Evolutionary conservation across 2,888 invertebrate genomes (phyloP).

Genomic region (Hirtodrosophila trivittata): DNA sequence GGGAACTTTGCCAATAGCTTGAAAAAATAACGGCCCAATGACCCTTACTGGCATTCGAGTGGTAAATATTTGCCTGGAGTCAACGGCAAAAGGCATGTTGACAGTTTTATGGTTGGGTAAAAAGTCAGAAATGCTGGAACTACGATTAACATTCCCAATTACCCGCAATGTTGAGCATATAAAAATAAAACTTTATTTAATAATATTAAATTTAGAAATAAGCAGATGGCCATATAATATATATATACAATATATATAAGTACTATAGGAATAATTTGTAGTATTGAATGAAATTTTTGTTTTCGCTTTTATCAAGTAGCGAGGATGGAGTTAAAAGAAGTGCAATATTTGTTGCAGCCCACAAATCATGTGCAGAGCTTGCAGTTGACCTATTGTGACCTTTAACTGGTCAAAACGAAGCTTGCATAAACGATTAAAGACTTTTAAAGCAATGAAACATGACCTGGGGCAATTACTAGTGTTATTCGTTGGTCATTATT

Average conservation of each 20-base stretch:
- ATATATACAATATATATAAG: too few relatives aligned
- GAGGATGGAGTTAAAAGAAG: too few relatives aligned
- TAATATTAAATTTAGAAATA: too few relatives aligned
- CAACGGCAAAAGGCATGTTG: conserved; percentile 38
- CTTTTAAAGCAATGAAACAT: conserved; percentile 31
- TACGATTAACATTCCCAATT: too few relatives aligned
- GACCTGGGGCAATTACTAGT: conserved; percentile 58
- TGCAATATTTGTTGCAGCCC: too few relatives aligned
- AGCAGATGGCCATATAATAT: too few relatives aligned
- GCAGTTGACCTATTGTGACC: not conserved
- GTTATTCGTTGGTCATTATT: conserved; percentile 44
- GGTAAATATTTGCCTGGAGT: conserved; percentile 58
- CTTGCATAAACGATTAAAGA: not conserved
- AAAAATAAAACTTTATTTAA: too few relatives aligned
- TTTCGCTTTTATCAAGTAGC: too few relatives aligned
- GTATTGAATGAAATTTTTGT: too few relatives aligned
- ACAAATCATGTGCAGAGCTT: not conserved
- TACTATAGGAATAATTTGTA: too few relatives aligned
- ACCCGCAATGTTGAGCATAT: too few relatives aligned
- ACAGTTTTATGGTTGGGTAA: conserved; percentile 54
- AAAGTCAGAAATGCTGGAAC: not conserved
- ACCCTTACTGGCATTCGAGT: conserved; percentile 27
- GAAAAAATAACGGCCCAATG: conserved; percentile 2
- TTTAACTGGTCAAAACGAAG: conserved; percentile 8
- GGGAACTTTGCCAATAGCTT: conserved; percentile 13